Base-by-base conservation (phyloP, 2,113 vertebrate species). In the Athene noctua region DNA sequence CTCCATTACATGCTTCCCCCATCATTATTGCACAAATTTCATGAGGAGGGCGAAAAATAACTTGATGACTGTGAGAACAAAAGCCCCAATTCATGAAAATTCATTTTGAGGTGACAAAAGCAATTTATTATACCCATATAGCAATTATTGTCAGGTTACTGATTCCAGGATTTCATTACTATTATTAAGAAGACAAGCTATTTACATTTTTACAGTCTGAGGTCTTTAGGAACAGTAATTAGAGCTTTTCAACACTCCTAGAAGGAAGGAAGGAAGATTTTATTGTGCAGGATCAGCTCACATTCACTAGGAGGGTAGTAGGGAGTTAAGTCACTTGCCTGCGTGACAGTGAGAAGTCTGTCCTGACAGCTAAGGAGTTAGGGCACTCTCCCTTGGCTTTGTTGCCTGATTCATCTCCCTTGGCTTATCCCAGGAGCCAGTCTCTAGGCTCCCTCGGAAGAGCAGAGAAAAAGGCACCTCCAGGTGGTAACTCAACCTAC, bases 101-200 rank as follows among this genome's bases (percentile, higher is more conserved):
- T 81, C 47, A 89, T 94, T 94, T 42, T 59, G 67, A 92, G 80
- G 80, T 91, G 80, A 61, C 65, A 95, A 88, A 97, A 87, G 32
- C 61, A 72, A 84, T 96, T 96, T 91, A 84, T 95, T 94, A 82
- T 46, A 91, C 34, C 38, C 46, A 29, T 86, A 70, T 32, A 94
- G 51, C 75, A 94, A 88, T 96, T 91, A 90, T 21, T 86, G 71
- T 81, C 67, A 59, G 66, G 52, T 84, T 93, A 77, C 62, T 52
- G 38, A 70, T 78, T 87, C 66, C 52, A 92, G 74, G 68, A 59
- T 92, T 94, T 94, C 86, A 79, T 91, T 84, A 34, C 74, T 88
- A 20, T 59, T 92, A 63, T 86, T 94, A 80, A 78, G 87, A 96
- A 83, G 77, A 94, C 12, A 90, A 93, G 32, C 13, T 29, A 17